Evolutionary conservation across 2,888 invertebrate species (phyloP), one percentile per base, ranked within the genome.

Genomic region (Elegia similella): DNA sequence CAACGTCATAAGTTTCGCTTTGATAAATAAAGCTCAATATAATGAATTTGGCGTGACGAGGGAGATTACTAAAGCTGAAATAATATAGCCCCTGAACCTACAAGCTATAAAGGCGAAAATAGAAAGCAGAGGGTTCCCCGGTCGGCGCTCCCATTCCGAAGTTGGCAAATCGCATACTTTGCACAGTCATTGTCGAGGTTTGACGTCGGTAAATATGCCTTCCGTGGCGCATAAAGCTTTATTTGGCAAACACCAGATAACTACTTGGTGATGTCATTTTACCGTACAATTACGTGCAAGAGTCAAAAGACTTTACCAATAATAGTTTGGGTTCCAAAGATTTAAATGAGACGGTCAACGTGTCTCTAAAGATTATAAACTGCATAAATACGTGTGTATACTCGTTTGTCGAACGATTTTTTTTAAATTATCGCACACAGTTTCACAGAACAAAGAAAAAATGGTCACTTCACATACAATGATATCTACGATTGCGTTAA

Each of bases 131-230:
- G 12, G 52, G 52, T 8, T 17, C 30, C 30, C 29, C 8, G 30
- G 29, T 17, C 42, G 53, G 30, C 53, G 30, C 42, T 43, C 53
- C 53, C 53, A 30, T 43, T 34, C 17, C 16, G 44, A 7, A 15
- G 16, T 48, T 32, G 42, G 15, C 15, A 16, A 43, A n/a, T 16
- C 44, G 48, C 23, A 42, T 32, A 56, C 29, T 56, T 52, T 43
- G 56, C 56, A 16, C 56, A 48, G 56, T 56, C 56, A 56, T 52
- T 44, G 50, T 42, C 17, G 38, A 13, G 55, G 46, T 48, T 56
- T 46, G 42, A 56, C 34, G 30, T 55, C 17, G 54, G 54, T 34
- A 44, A 55, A 55, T 55, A 55, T 53, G 52, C 13, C 42, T 53
- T 42, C 29, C 7, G 32, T 50, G 10, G 17, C 32, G 32, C n/a